phyloP scores from a whole-genome alignment of 2,797 vertebrate genomes.

The Nasua narica region DNA sequence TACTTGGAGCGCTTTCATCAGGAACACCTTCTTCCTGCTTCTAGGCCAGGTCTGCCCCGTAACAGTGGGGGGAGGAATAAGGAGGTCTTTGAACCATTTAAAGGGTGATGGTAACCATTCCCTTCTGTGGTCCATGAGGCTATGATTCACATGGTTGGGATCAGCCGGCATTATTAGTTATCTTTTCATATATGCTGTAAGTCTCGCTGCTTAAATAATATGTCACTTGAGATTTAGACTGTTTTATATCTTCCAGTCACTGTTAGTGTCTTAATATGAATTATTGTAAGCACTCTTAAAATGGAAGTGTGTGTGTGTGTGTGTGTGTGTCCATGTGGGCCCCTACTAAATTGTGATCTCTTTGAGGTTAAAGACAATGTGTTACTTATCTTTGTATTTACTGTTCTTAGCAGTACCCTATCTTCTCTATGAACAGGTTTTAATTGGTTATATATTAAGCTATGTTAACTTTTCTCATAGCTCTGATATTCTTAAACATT shows the following conservation, averaged over 20 bases:
- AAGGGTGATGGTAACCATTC: background rate
- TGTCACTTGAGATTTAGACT: background rate
- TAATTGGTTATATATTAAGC: background rate
- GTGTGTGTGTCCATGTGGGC: accelerated
- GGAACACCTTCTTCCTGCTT: background rate
- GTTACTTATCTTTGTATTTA: background rate
- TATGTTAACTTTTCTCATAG: background rate
- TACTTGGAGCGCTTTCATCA: background rate
- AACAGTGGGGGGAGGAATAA: background rate
- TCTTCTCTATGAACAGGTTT: background rate
- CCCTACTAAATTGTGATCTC: background rate
- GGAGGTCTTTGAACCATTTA: background rate
- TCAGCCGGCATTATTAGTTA: background rate
- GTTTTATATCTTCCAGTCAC: background rate
- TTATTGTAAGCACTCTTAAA: background rate
- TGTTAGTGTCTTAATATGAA: conserved; percentile 34
- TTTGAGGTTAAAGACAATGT: background rate
- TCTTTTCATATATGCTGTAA: background rate
- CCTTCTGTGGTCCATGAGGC: background rate
- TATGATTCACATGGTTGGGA: background rate
- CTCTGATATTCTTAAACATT: background rate
- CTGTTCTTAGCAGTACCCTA: background rate
- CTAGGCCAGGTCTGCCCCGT: background rate
- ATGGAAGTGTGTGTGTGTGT: background rate
- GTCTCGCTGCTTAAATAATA: background rate